Percentiles rank a stretch among this genome's conserved stretches.
Conservation (phyloP, 2,888 invertebrate genomes). For the Epirrhoe tristata region DNA sequence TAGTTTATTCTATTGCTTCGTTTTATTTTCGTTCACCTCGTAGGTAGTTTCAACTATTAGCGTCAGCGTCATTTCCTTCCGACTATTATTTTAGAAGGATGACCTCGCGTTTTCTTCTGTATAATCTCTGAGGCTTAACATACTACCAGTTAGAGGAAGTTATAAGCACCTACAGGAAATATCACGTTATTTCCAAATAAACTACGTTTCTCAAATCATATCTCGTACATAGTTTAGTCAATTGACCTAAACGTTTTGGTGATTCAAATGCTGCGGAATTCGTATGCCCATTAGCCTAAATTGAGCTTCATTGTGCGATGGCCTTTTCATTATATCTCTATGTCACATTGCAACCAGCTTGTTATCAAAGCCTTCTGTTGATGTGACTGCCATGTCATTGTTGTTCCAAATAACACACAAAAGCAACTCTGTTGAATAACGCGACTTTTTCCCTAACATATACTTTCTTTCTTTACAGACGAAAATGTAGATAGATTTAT, state of each 20-base stretch:
- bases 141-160: not conserved
- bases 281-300: constrained; percentile 70
- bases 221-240: constrained; percentile 12
- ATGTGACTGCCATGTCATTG: constrained; percentile 56
- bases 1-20: too few species aligned
- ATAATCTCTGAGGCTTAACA: constrained; percentile 6
- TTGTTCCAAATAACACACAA: constrained; percentile 46
- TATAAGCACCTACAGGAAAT: constrained; percentile 6
- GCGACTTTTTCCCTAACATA: constrained; percentile 55
- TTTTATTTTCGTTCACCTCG: not conserved
- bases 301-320: constrained; percentile 66
- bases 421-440: constrained; percentile 69
- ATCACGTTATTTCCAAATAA: constrained; percentile 11
- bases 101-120: constrained; percentile 7
- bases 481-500: constrained; percentile 80
- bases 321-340: constrained; percentile 64
- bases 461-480: constrained; percentile 77
- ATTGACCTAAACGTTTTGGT: constrained; percentile 34
- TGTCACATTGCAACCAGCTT: constrained; percentile 58
- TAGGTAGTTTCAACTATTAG: not conserved
- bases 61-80: constrained; percentile 1
- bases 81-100: constrained; percentile 1
- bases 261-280: constrained; percentile 56
- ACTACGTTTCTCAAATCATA: not conserved
- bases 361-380: constrained; percentile 52